phyloP scores from a whole-genome alignment of 2,888 invertebrate species.

The Cheiracanthium punctorium region DNA sequence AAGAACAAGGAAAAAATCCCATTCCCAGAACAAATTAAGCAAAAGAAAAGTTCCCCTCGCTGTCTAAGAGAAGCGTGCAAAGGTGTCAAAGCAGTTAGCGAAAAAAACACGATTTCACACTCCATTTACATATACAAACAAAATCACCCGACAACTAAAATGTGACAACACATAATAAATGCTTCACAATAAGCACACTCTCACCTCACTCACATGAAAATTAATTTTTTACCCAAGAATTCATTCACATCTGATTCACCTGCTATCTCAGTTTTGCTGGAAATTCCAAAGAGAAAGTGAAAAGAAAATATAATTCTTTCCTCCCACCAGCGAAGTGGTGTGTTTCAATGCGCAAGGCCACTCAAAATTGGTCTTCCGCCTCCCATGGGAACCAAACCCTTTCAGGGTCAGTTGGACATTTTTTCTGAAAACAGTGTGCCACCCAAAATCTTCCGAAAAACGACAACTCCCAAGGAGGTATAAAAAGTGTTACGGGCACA shows the following conservation, averaged over 20 bases:
- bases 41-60: too few species aligned
- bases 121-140: neutral
- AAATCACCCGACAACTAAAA: too few species aligned
- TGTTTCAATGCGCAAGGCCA: neutral
- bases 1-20: too few species aligned
- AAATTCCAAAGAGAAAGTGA: neutral
- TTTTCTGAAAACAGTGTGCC: slow-evolving; percentile 27
- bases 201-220: neutral
- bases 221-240: neutral
- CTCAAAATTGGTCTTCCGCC: slow-evolving; percentile 35
- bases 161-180: neutral
- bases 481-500: slow-evolving; percentile 39
- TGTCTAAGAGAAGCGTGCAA: too few species aligned
- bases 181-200: neutral
- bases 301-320: neutral
- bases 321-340: neutral
- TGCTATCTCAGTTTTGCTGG: neutral
- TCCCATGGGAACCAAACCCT: slow-evolving; percentile 37
- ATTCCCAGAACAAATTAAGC: too few species aligned
- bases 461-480: slow-evolving; percentile 55
- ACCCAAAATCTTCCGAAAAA: slow-evolving; percentile 31
- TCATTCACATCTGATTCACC: neutral
- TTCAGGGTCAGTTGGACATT: slow-evolving; percentile 64
- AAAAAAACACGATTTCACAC: neutral
- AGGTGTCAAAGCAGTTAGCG: neutral